Base-by-base conservation (phyloP, 2,888 invertebrate genomes). In the Stramonita haemastoma region DNA sequence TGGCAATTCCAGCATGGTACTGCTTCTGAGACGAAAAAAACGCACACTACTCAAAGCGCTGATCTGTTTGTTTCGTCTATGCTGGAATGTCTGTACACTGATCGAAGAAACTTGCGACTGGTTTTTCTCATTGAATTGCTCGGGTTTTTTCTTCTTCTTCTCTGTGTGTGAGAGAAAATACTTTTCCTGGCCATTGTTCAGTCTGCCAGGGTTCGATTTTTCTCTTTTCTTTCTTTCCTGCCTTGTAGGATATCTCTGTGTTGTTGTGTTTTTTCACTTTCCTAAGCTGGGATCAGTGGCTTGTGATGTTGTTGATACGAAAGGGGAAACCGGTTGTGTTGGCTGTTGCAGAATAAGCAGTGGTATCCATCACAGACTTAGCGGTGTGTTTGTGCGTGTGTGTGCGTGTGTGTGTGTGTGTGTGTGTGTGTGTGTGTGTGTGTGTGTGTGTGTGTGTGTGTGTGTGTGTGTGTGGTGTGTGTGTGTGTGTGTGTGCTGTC, bases 331-430 rank as follows among this genome's bases (percentile, higher is more conserved):
- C 22, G 26, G 32, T 34, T 26, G 6, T 19, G 26, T 26, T 34
- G 57, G 26, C 22, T 34, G 29, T 29, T 26, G 26, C 13, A 26
- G 34, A 26, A 86, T 34, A 86, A 56, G 56, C 57, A 86, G 57
- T 57, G 26, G 29, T 57, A 57, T 32, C n/a, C 57, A 57, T 57
- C 70, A 22, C 86, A 86, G 15, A 29, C 34, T 11, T 81, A n/a
- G 6, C 6, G 26, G 34, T 85, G 29, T 57, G 57, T 85, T n/a
- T 57, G 85, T 85, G 57, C n/a, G 85, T 85, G 85, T 57, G 85
- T 85, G 85, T n/a, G 85, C 57, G 57, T n/a, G 85, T 85, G 85
- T n/a, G 85, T 85, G 85, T n/a, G 85, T 85, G 85, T n/a, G 85
- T 56, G 85, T 57, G 85, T 56, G 85, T 57, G 85, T 56, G 85